Evolutionary conservation across 2,797 vertebrate species (phyloP), one percentile per base, ranked within the genome.

Genomic region (Dromococcyx pavoninus): DNA sequence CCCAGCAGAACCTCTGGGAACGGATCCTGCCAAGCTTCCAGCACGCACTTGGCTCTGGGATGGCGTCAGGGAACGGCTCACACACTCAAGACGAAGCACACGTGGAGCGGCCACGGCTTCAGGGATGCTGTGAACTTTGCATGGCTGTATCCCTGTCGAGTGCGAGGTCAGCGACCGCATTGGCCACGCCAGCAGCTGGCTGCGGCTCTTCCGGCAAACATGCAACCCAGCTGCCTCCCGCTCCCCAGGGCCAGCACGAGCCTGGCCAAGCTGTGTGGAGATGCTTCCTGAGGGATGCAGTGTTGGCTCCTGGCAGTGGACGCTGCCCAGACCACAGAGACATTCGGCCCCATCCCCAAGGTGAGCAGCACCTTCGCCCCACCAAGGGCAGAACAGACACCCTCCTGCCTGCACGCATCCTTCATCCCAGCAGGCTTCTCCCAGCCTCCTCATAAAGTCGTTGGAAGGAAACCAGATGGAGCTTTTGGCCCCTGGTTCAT

Each of bases 381-480:
- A 2, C 41, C 28, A 2, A 1, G 11, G 65, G 57, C 32, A 74
- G 82, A 37, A 54, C 2, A 4, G 35, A 37, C 57, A 25, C 25
- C 46, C 41, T 61, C 51, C 83, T 23, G 61, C 65, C 61, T 8
- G 24, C 65, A 27, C 3, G 5, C 60, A 30, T 11, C 81, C 43
- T 58, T 19, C 50, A 39, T 35, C 8, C 32, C 5, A 2, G 50
- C 35, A 79, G 69, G 35, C 54, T 10, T 41, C 85, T 84, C 88
- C 77, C 84, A 56, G 60, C 92, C 91, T 94, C 94, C 78, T 58
- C 28, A 37, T 7, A 8, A 50, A 78, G 94, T 48, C 89, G 25
- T 76, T 43, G 66, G 86, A 97, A 91, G 64, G 80, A 96, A 96
- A 87, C 71, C 97, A 96, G 97, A 96, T 97, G 96, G 96, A 71